phyloP scores from a whole-genome alignment of 2,797 vertebrate species.

The Sparus aurata region DNA sequence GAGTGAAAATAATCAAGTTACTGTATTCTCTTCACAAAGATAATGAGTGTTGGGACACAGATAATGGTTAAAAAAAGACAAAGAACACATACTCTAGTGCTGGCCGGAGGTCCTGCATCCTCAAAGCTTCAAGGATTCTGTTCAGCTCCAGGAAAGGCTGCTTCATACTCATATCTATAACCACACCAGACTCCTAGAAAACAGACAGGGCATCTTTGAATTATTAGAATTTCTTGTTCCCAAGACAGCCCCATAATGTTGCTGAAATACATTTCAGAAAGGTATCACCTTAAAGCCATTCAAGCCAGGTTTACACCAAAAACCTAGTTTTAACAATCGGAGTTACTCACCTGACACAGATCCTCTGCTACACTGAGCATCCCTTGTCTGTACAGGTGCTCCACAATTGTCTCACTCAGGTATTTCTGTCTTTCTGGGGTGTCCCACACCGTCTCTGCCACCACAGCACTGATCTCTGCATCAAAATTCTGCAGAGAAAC shows the following conservation, averaged over 20 bases:
- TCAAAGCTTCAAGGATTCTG: slow-evolving; percentile 92
- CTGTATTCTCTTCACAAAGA: neutral
- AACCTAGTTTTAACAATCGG: neutral
- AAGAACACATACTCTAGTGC: slow-evolving; percentile 88
- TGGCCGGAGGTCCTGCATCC: slow-evolving; percentile 91
- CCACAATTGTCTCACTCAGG: slow-evolving; percentile 91
- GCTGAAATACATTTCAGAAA: neutral
- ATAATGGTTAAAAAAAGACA: neutral
- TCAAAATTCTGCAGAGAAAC: slow-evolving; percentile 89
- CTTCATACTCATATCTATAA: slow-evolving; percentile 94
- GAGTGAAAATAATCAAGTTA: neutral
- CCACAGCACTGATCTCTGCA: slow-evolving; percentile 92
- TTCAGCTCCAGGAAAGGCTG: slow-evolving; percentile 94
- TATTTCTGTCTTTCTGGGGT: slow-evolving; percentile 91
- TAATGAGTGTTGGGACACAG: neutral
- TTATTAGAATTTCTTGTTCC: neutral
- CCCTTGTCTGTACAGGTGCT: slow-evolving; percentile 93
- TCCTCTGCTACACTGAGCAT: slow-evolving; percentile 94
- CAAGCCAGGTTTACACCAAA: neutral
- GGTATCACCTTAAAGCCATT: neutral
- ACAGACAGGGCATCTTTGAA: slow-evolving; percentile 15
- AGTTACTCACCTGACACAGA: slow-evolving; percentile 88
- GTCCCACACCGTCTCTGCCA: slow-evolving; percentile 92
- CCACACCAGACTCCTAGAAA: slow-evolving; percentile 88
- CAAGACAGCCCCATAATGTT: neutral